Percentiles rank a stretch among this genome's conserved stretches.
phyloP scores from a whole-genome alignment of 2,113 vertebrate species.

The Acinonyx jubatus region DNA sequence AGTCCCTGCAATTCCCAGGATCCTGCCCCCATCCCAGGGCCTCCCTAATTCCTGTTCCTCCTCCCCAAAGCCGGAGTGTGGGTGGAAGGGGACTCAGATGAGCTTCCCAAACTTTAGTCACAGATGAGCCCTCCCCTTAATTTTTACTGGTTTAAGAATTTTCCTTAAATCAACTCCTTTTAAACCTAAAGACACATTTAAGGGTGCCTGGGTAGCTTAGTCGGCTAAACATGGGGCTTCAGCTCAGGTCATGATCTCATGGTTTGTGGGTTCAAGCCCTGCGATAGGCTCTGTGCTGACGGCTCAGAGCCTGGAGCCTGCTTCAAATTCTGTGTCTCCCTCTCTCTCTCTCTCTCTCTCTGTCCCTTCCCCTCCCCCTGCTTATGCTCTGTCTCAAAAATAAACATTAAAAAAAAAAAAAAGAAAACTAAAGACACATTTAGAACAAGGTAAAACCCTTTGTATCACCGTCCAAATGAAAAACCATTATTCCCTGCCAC shows the following conservation, averaged over 20 bases:
- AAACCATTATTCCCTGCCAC: background rate
- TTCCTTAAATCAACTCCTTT: slow-evolving; percentile 5
- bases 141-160: background rate
- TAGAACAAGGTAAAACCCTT: background rate
- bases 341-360: no score
- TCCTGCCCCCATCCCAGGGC: background rate
- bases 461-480: background rate
- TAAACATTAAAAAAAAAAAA: no score
- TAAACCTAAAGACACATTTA: background rate
- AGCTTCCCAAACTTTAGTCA: background rate
- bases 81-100: background rate
- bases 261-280: no score
- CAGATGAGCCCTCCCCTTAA: background rate
- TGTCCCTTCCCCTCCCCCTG: no score
- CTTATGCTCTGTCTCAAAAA: no score
- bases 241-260: no score
- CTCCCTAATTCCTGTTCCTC: background rate
- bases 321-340: no score
- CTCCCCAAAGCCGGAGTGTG: background rate
- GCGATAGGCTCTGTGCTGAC: no score
- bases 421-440: background rate
- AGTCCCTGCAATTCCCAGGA: background rate
- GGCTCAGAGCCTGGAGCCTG: no score
- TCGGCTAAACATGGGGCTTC: no score
- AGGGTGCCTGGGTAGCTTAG: no score